These are phyloP conservation scores for Cataglyphis albicans DNA, from an alignment of 2,888 invertebrate species.

Conservation along the genomic window DNA sequence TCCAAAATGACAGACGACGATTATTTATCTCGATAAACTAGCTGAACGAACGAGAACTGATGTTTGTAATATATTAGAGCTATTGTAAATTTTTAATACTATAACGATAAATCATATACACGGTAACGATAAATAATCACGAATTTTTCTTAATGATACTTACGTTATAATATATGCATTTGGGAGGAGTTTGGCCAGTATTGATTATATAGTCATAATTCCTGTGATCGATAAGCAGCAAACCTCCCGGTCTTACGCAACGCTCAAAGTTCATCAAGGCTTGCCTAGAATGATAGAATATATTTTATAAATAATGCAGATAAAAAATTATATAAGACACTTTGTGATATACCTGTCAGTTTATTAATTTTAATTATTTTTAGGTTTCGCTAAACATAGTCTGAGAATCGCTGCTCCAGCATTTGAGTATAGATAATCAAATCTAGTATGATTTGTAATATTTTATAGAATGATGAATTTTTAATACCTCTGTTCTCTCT, in stretches of 20 bases:
- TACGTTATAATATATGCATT: conserved; percentile 96
- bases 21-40: neutral
- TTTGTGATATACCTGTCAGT: neutral
- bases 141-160: conserved; percentile 83
- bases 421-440: neutral
- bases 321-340: neutral
- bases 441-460: neutral
- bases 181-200: conserved; percentile 92
- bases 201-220: conserved; percentile 95
- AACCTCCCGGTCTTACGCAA: conserved; percentile 94
- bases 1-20: neutral
- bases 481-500: conserved; percentile 90
- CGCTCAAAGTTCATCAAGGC: conserved; percentile 93
- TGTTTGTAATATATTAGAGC: neutral
- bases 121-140: neutral
- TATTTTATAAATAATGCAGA: conserved; percentile 6
- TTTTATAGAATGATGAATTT: neutral
- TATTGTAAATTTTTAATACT: neutral
- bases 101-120: neutral
- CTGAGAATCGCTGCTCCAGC: neutral
- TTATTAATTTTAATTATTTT: neutral
- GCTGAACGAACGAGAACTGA: neutral
- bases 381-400: neutral
- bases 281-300: conserved; percentile 84
- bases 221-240: conserved; percentile 94